Conservation (phyloP, 2,113 vertebrate genomes). For the Acrocephalus arundinaceus region DNA sequence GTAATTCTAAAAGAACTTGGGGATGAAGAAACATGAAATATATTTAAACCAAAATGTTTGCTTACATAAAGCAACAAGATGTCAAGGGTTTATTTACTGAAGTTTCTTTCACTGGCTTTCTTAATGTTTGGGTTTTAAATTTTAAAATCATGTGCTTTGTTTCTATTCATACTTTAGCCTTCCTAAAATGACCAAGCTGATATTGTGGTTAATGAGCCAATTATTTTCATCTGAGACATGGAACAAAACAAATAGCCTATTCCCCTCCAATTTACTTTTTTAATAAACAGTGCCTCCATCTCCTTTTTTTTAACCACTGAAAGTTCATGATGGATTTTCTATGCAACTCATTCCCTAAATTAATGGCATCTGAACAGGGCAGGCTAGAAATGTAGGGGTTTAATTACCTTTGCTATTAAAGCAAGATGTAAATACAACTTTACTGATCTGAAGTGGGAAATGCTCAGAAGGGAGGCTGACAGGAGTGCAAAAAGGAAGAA, state of each 20-base stretch:
- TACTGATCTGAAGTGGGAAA: not conserved
- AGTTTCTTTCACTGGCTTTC: not conserved
- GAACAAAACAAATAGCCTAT: slow-evolving; percentile 70
- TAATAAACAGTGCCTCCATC: slow-evolving; percentile 43
- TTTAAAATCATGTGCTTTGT: not conserved
- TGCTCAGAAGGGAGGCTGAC: not conserved
- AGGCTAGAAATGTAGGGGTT: slow-evolving; percentile 27
- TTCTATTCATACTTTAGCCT: slow-evolving; percentile 39
- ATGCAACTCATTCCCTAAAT: slow-evolving; percentile 58
- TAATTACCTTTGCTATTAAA: slow-evolving; percentile 47
- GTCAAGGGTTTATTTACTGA: not conserved
- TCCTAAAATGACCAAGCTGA: slow-evolving; percentile 59
- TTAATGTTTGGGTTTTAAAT: not conserved
- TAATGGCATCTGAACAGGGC: slow-evolving; percentile 32
- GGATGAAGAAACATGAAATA: not conserved
- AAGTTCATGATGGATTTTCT: slow-evolving; percentile 66
- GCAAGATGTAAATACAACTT: not conserved
- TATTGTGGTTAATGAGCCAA: slow-evolving; percentile 75
- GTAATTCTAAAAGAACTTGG: not conserved
- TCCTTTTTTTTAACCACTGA: not conserved
- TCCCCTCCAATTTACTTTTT: slow-evolving; percentile 65
- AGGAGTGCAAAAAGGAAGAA: not conserved
- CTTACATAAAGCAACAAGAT: not conserved
- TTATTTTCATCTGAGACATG: slow-evolving; percentile 69
- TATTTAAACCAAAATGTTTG: not conserved